Base-by-base conservation (phyloP, 1,140 invertebrate genomes). In the Laupala kohalensis region DNA sequence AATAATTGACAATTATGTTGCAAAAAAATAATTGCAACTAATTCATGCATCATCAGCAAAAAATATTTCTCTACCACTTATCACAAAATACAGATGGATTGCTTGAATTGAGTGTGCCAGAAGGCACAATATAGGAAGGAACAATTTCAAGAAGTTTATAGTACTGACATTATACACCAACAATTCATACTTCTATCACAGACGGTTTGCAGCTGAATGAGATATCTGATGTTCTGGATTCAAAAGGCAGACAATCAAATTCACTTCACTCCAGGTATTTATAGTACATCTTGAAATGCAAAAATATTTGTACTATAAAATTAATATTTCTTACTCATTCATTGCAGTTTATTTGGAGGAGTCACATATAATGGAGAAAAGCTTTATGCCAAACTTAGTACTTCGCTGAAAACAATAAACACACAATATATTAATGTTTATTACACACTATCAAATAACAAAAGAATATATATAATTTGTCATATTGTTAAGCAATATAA, bases 391-490 rank as follows among this genome's bases (percentile, higher is more conserved):
- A 13, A 19, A 53, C 37, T 53, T 19, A 53, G 19, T 19, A 53
- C 37, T 53, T 53, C 37, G 19, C 37, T 53, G 37, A 4, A 53
- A 53, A 53, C 9, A 4, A 53, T 6, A 37, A 37, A 37, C 6
- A 37, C 6, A 19, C 19, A 53, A 53, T 4, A 53, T 13, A 13
- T 53, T 53, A 53, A 53, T 9, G 1, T 13, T 53, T 13, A 2
- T 19, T 53, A 0, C 37, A 53, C 4, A 13, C 9, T 53, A 53
- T 53, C n/a, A n/a, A n/a, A 65, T 67, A 27, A 68, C 28, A 68
- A 23, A 29, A 29, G 24, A 68, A 68, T 29, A 70, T 70, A 70
- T 29, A 68, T 28, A 23, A 28, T 30, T 68, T 30, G 28, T 67
- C 25, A 24, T 37, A 6, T 28, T n/a, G n/a, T 3, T 29, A 29